Percentiles rank a stretch among this genome's conserved stretches.
Evolutionary conservation across 1,140 invertebrate species (phyloP).

Genomic region (Ditylenchus dipsaci): DNA sequence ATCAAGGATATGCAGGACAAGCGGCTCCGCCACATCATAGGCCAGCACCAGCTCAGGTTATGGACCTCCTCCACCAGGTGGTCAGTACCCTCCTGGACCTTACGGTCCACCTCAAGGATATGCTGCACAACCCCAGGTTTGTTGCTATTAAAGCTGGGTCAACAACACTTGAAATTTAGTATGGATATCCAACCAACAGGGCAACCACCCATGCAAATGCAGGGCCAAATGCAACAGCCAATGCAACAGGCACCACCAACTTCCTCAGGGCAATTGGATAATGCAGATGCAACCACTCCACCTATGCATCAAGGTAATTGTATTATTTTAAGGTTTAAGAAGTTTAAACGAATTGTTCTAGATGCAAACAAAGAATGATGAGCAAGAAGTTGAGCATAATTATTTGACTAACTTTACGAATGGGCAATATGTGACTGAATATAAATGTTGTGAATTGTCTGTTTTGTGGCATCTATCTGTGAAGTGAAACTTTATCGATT

Average conservation of each 20-base stretch:
- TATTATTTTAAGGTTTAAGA: neutral
- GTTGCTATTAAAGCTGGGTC: neutral
- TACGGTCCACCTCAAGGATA: conserved; percentile 23
- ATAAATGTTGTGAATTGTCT: no score
- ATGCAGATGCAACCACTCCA: neutral
- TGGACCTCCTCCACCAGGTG: conserved; percentile 29
- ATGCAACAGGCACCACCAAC: conserved; percentile 9
- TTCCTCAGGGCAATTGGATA: conserved; percentile 11
- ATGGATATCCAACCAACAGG: conserved; percentile 33
- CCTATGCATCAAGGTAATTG: neutral
- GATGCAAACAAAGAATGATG: neutral
- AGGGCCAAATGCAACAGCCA: conserved; percentile 17
- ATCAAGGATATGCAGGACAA: conserved; percentile 8
- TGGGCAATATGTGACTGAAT: no score
- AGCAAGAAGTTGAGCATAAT: neutral
- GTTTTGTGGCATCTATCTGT: no score
- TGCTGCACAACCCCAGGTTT: conserved; percentile 6
- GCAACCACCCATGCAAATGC: conserved; percentile 22
- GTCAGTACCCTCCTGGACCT: conserved; percentile 5
- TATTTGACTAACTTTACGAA: neutral
- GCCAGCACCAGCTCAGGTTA: conserved; percentile 2
- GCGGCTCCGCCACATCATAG: neutral
- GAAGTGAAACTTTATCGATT: no score
- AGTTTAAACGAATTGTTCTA: neutral
- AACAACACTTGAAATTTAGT: conserved; percentile 5